Base-by-base conservation (phyloP, 1,140 invertebrate species). In the Hermetia illucens region DNA sequence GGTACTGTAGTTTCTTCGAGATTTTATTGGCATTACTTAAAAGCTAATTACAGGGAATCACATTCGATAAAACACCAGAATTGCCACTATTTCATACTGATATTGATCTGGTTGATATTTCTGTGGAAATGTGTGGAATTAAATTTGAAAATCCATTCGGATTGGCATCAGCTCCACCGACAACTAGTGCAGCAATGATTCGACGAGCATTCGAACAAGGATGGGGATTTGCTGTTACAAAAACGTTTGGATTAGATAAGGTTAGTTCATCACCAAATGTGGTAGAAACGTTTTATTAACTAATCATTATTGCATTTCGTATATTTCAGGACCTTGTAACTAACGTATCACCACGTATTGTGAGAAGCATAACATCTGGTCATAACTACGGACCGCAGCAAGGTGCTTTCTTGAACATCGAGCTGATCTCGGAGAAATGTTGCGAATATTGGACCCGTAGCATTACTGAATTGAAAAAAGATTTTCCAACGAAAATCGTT, bases 91-190 rank as follows among this genome's bases (percentile, higher is more conserved):
- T 98, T 58, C 79, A 84, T 56, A 91, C 87, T 3, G 72, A 87
- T 1, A 89, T 98, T 34, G 95, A 98, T 54, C 70, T 82, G 4
- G 91, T 98, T 2, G 94, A 98, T 55, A 63, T 98, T 2, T 87
- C 82, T 1, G 55, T 58, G 8, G 79, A 91, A 54, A 71, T 98
- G 42, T 96, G 92, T 60, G 91, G 92, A 1, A 59, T 98, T 2
- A 82, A 78, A 51, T 98, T 98, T 58, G 79, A 84, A 56, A 98
- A 98, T 69, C 94, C 95, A 0, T 98, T 96, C 58, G 95, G 95
- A 1, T 61, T 98, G 27, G 95, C 95, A 10, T 95, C 90, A 24
- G 95, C 95, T 1, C 90, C 95, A 12, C 94, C 94, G 1, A 88
- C 90, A 2, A 98, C 94, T 12, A 80, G 81, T 33, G 78, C 82